Evolutionary conservation across 2,888 invertebrate species (phyloP).

Genomic region (Branchellion lobata): DNA sequence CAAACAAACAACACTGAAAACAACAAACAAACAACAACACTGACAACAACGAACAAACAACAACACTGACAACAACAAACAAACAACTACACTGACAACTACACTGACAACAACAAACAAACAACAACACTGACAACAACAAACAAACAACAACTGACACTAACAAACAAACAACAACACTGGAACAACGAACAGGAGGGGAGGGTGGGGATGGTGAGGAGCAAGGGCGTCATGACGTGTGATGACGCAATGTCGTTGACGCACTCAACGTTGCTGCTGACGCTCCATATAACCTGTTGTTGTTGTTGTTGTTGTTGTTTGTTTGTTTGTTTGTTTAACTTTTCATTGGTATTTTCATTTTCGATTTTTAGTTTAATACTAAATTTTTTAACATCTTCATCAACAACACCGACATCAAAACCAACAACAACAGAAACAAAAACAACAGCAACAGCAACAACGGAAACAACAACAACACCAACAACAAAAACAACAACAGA

Average conservation of each 20-base stretch:
- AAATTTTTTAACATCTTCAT: too few species aligned
- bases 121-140: background rate
- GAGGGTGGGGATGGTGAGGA: slow-evolving; percentile 68
- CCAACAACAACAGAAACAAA: background rate
- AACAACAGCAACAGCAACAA: background rate
- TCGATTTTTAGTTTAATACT: too few species aligned
- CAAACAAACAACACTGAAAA: too few species aligned
- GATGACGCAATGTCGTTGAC: slow-evolving; percentile 90
- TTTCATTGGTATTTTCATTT: slow-evolving; percentile 8
- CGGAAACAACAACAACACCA: background rate
- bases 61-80: background rate
- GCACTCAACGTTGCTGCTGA: slow-evolving; percentile 88
- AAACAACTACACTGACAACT: background rate
- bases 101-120: background rate
- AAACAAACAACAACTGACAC: too few species aligned
- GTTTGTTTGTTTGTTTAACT: background rate
- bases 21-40: too few species aligned
- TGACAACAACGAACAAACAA: too few species aligned
- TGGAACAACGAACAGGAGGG: slow-evolving; percentile 57
- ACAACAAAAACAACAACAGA: background rate
- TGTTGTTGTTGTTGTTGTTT: background rate
- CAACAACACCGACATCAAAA: background rate
- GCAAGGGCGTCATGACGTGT: slow-evolving; percentile 73
- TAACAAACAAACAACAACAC: too few species aligned
- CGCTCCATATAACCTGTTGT: slow-evolving; percentile 66